Conservation (phyloP, 2,113 vertebrate genomes). For the Odontesthes bonariensis region DNA sequence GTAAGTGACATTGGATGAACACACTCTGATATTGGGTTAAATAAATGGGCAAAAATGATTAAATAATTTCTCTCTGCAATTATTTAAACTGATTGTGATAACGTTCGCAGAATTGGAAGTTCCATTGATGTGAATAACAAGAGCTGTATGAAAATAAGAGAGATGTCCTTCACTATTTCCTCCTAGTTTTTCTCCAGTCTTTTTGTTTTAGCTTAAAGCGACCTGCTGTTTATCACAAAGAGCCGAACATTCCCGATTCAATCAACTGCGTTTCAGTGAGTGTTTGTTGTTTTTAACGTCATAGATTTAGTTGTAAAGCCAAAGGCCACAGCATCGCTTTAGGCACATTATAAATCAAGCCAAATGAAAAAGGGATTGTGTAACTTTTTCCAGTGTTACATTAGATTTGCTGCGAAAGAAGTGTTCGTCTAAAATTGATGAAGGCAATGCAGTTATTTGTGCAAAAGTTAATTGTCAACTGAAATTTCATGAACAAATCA, state of each 20-base stretch:
- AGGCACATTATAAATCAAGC: too few relatives aligned
- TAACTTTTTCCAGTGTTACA: neutral
- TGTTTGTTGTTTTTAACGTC: neutral
- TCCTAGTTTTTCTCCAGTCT: neutral
- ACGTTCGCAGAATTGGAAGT: neutral
- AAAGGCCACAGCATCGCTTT: neutral
- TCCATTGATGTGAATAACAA: neutral
- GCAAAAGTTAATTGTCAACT: neutral
- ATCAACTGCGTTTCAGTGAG: neutral
- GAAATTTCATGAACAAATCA: neutral
- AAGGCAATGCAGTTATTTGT: neutral
- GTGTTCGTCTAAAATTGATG: neutral
- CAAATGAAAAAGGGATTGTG: neutral
- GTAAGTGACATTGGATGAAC: conserved; percentile 39
- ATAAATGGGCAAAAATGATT: neutral
- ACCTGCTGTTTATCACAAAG: neutral
- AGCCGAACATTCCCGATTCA: too few relatives aligned
- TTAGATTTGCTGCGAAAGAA: neutral
- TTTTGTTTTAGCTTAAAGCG: neutral
- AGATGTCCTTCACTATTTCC: neutral
- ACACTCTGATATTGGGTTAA: too few relatives aligned
- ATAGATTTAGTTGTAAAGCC: neutral
- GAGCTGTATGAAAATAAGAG: neutral
- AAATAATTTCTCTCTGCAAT: neutral
- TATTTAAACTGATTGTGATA: neutral